phyloP scores from a whole-genome alignment of 2,113 vertebrate species.

The Theristicus caerulescens region DNA sequence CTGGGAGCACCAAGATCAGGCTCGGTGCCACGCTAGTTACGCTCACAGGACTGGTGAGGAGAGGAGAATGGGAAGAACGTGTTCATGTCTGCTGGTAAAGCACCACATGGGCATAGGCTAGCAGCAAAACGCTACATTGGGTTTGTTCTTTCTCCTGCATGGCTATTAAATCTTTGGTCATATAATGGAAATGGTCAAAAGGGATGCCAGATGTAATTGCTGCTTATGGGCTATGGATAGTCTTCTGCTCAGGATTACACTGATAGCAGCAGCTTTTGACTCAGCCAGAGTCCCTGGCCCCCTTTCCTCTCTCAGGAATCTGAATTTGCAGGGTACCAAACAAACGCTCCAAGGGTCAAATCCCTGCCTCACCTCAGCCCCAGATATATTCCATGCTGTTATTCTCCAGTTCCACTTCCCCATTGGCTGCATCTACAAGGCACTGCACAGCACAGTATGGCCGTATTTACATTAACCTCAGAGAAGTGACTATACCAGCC shows the following conservation, averaged over 20 bases:
- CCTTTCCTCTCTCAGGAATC: not conserved
- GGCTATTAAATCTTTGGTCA: not conserved
- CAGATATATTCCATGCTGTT: accelerated
- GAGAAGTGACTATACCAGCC: not conserved
- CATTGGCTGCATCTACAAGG: not conserved
- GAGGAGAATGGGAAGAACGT: not conserved
- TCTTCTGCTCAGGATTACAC: not conserved
- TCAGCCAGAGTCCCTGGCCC: not conserved
- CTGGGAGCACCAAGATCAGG: not conserved
- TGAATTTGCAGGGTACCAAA: not conserved
- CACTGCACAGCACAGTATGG: accelerated
- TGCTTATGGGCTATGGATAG: not conserved
- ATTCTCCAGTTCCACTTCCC: not conserved
- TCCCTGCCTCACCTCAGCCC: not conserved
- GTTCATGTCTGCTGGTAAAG: not conserved
- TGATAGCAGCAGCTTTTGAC: not conserved
- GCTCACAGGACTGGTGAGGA: not conserved
- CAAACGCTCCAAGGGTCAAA: not conserved
- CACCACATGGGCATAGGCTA: accelerated
- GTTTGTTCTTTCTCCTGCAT: not conserved
- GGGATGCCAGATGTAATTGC: not conserved
- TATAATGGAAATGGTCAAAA: not conserved
- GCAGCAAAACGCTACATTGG: not conserved
- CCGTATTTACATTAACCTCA: not conserved
- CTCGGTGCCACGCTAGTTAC: accelerated